A percentile compares a stretch with the other conserved stretches of the same genome.
phyloP scores from a whole-genome alignment of 2,113 vertebrate species.

The Mus pahari region DNA sequence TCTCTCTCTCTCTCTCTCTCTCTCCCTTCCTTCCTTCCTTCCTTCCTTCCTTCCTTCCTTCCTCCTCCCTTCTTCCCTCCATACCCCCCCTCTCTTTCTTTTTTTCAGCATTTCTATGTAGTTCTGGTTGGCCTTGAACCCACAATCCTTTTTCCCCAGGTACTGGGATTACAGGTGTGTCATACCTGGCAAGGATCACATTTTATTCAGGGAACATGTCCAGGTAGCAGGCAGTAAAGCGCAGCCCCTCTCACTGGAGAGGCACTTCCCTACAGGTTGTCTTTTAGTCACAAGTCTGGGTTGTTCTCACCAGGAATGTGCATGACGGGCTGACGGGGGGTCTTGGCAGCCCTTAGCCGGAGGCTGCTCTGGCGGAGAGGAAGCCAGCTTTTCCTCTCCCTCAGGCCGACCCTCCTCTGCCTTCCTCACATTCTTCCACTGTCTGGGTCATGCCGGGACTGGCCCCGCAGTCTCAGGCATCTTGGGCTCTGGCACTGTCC shows the following conservation, averaged over 20 bases:
- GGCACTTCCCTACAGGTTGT: neutral
- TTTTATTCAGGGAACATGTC: neutral
- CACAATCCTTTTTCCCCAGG: neutral
- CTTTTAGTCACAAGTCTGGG: constrained; percentile 27
- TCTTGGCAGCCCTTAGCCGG: constrained; percentile 52
- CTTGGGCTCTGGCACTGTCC: constrained; percentile 25
- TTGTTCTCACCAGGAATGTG: neutral
- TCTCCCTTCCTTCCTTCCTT: no score
- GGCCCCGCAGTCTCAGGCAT: neutral
- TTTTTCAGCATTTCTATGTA: neutral
- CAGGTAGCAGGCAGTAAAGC: neutral
- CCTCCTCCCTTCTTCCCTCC: fast-evolving
- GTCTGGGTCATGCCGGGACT: constrained; percentile 41
- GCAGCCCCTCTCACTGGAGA: neutral
- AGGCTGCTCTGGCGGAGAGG: constrained; percentile 21
- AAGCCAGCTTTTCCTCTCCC: neutral
- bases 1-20: no score
- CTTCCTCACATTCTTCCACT: constrained; percentile 39
- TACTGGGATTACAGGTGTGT: neutral
- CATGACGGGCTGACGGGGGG: neutral
- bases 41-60: neutral
- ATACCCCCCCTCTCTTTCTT: neutral
- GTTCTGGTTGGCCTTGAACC: neutral
- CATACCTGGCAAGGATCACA: neutral
- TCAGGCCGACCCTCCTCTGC: neutral